These are phyloP conservation scores for Psephotus haematonotus DNA, from an alignment of 2,113 vertebrate genomes.

Conservation along the genomic window DNA sequence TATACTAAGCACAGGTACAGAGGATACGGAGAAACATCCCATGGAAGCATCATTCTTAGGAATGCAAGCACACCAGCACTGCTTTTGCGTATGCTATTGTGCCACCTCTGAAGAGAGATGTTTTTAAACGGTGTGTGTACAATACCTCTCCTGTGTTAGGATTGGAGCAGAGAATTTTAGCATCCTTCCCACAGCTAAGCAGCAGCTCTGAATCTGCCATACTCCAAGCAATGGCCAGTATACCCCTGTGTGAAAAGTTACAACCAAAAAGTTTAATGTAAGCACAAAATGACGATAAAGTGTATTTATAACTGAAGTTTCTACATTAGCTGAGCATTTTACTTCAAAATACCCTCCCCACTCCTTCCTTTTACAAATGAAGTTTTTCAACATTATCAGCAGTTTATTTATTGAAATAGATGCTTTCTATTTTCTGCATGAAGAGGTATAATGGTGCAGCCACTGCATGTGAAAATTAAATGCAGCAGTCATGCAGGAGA, in stretches of 20 bases:
- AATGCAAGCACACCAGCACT: not conserved
- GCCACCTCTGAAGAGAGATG: not conserved
- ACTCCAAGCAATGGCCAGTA: constrained; percentile 94
- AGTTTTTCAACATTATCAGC: not conserved
- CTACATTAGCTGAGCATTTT: not conserved
- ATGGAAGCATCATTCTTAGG: not conserved
- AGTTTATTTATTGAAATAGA: not conserved
- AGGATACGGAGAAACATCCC: not conserved
- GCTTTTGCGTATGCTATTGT: not conserved
- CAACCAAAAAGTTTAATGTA: not conserved
- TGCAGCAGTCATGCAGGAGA: rapidly evolving
- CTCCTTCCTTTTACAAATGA: not conserved
- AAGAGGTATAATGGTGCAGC: not conserved
- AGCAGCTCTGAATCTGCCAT: constrained; percentile 92
- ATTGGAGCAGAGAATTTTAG: constrained; percentile 94
- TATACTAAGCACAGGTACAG: not conserved
- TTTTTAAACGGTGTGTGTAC: not conserved
- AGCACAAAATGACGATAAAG: not conserved
- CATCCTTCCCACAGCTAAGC: constrained; percentile 94
- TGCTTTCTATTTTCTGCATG: not conserved
- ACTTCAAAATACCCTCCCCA: not conserved
- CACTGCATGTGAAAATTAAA: not conserved
- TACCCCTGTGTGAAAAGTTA: constrained; percentile 76
- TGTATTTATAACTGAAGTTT: not conserved
- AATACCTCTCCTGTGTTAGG: constrained; percentile 93